phyloP scores from a whole-genome alignment of 2,888 invertebrate genomes.

The Lithophane socia region DNA sequence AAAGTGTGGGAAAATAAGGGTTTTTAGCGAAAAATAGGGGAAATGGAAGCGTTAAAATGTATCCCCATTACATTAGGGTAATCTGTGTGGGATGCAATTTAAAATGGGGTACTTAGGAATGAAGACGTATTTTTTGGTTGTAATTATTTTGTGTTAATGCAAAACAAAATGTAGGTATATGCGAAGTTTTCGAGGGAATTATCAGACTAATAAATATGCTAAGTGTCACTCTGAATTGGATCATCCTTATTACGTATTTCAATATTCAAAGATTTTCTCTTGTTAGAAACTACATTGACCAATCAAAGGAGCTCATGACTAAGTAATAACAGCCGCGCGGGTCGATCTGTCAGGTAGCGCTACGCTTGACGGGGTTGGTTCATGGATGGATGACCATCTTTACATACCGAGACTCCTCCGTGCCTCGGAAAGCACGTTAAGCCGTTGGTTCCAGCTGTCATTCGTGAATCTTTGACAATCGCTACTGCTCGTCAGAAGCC shows the following conservation, averaged over 20 bases:
- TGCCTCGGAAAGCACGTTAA: no score
- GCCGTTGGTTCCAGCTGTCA: no score
- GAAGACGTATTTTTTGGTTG: constrained; percentile 10
- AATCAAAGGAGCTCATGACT: not conserved
- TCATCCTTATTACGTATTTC: not conserved
- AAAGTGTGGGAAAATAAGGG: constrained; percentile 35
- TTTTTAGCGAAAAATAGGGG: constrained; percentile 43
- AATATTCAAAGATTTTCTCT: not conserved
- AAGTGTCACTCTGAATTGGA: not conserved
- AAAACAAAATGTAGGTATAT: not conserved
- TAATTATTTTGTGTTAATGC: constrained; percentile 12
- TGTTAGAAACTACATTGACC: not conserved
- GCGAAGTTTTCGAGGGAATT: not conserved
- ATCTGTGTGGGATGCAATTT: constrained; percentile 50
- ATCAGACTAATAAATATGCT: not conserved
- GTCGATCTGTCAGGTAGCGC: no score
- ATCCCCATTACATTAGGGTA: constrained; percentile 55
- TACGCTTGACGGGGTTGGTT: no score
- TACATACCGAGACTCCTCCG: no score
- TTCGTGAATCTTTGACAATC: no score
- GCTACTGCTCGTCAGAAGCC: no score
- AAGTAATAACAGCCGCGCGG: no score
- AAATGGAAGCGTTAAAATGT: constrained; percentile 51
- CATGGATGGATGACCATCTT: no score
- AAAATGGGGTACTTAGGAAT: constrained; percentile 33